Percentiles rank a stretch among this genome's conserved stretches.
These are phyloP conservation scores for Polypterus senegalus DNA, from an alignment of 2,113 vertebrate species.

Conservation along the genomic window DNA sequence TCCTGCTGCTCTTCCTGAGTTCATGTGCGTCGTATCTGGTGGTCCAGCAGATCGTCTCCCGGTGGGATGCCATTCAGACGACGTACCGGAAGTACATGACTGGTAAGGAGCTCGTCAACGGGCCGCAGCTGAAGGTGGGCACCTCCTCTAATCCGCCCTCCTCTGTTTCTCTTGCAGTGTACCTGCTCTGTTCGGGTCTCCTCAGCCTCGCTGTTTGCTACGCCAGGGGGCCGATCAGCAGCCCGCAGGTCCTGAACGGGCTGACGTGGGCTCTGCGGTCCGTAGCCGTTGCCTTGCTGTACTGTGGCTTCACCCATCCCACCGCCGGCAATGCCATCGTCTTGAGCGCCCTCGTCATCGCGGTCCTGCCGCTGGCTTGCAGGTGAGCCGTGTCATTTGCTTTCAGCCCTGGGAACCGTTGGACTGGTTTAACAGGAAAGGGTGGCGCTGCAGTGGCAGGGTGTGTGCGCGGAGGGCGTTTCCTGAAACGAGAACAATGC, in stretches of 20 bases:
- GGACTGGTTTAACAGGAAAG: slow-evolving; percentile 25
- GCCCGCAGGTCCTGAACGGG: slow-evolving; percentile 31
- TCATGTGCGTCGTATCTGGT: slow-evolving; percentile 21
- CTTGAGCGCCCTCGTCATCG: slow-evolving; percentile 25
- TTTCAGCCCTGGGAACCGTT: not conserved
- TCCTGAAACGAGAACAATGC: not conserved
- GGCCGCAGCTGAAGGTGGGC: not conserved
- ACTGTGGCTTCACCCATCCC: slow-evolving; percentile 39
- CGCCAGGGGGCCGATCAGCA: slow-evolving; percentile 40
- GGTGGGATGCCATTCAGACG: slow-evolving; percentile 19
- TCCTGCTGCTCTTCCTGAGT: not conserved
- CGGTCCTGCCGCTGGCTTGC: slow-evolving; percentile 24
- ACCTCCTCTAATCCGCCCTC: not conserved
- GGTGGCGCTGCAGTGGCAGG: slow-evolving; percentile 17
- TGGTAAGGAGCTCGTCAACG: slow-evolving; percentile 14
- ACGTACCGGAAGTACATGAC: slow-evolving; percentile 25
- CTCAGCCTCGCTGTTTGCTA: slow-evolving; percentile 53
- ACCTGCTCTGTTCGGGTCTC: slow-evolving; percentile 38
- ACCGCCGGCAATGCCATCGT: slow-evolving; percentile 33
- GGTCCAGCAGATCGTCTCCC: slow-evolving; percentile 17
- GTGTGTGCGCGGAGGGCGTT: slow-evolving; percentile 11
- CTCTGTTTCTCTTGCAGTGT: slow-evolving; percentile 37
- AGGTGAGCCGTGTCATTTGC: slow-evolving; percentile 32
- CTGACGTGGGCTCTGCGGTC: slow-evolving; percentile 39
- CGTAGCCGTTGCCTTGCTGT: slow-evolving; percentile 44